Percentiles rank a stretch among this genome's conserved stretches.
These are phyloP conservation scores for Epinotia bilunana DNA, from an alignment of 2,888 invertebrate genomes.

Conservation along the genomic window DNA sequence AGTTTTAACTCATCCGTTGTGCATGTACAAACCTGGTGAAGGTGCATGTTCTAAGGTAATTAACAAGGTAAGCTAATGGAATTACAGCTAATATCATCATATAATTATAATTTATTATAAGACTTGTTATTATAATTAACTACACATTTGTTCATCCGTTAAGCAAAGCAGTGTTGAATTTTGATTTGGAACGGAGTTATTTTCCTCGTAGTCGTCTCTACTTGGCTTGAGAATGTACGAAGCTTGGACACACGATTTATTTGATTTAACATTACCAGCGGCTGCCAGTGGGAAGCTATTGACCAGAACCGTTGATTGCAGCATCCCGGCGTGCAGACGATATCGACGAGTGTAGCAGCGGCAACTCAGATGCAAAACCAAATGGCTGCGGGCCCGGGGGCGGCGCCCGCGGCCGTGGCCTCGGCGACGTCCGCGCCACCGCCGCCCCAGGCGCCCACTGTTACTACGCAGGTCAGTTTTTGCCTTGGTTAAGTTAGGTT, in stretches of 20 bases:
- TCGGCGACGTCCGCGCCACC: constrained; percentile 52
- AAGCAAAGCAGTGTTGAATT: not conserved
- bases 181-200: not conserved
- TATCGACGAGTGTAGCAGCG: constrained; percentile 74
- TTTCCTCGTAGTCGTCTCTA: constrained; percentile 6
- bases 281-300: not conserved
- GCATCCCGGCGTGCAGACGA: constrained; percentile 76
- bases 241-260: constrained; percentile 28
- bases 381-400: constrained; percentile 60
- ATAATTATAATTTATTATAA: constrained; percentile 55
- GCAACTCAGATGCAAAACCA: constrained; percentile 62
- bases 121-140: constrained; percentile 4
- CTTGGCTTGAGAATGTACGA: constrained; percentile 40
- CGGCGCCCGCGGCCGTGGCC: constrained; percentile 59
- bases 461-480: constrained; percentile 63
- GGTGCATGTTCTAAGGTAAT: constrained; percentile 72
- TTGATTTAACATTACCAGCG: constrained; percentile 8
- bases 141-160: constrained; percentile 9
- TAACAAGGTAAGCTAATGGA: constrained; percentile 70
- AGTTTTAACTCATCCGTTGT: constrained; percentile 63
- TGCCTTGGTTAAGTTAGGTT: not conserved
- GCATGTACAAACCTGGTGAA: constrained; percentile 73
- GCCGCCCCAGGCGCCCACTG: constrained; percentile 58
- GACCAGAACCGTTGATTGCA: constrained; percentile 50
- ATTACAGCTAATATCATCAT: constrained; percentile 52